Evolutionary conservation across 1,140 invertebrate species (phyloP).

Genomic region (Lepidurus apus): DNA sequence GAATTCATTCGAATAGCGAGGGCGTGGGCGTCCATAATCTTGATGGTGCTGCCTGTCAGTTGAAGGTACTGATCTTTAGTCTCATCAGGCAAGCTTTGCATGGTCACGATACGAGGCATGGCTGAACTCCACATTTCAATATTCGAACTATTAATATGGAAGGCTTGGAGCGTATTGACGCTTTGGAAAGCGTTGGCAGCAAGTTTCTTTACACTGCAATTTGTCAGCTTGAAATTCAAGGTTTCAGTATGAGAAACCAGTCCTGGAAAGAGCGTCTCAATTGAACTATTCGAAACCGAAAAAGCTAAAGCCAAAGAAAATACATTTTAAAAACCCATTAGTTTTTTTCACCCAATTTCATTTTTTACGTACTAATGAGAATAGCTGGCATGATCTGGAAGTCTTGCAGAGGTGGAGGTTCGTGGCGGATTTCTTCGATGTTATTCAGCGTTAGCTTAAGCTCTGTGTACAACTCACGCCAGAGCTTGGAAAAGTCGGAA

Average conservation of each 20-base stretch:
- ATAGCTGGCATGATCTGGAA: neutral
- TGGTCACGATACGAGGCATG: neutral
- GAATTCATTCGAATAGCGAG: constrained; percentile 1
- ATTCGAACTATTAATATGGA: neutral
- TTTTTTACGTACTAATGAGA: neutral
- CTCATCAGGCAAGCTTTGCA: neutral
- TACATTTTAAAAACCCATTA: neutral
- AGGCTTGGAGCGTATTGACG: neutral
- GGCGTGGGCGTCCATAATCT: neutral
- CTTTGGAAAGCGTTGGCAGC: neutral
- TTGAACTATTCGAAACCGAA: neutral
- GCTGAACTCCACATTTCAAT: constrained; percentile 12
- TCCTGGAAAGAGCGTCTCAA: constrained; percentile 20
- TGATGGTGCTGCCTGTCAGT: constrained; percentile 17
- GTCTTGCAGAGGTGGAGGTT: neutral
- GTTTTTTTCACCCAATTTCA: neutral
- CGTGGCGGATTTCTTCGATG: constrained; percentile 9
- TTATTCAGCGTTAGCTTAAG: neutral
- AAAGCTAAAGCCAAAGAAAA: neutral
- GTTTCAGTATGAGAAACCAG: constrained; percentile 12
- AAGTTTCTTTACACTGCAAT: neutral
- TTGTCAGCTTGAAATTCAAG: neutral
- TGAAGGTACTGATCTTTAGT: neutral
- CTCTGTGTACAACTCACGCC: neutral
- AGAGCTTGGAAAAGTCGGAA: neutral